Base-by-base conservation (phyloP, 2,888 invertebrate genomes). In the Meganola albula region DNA sequence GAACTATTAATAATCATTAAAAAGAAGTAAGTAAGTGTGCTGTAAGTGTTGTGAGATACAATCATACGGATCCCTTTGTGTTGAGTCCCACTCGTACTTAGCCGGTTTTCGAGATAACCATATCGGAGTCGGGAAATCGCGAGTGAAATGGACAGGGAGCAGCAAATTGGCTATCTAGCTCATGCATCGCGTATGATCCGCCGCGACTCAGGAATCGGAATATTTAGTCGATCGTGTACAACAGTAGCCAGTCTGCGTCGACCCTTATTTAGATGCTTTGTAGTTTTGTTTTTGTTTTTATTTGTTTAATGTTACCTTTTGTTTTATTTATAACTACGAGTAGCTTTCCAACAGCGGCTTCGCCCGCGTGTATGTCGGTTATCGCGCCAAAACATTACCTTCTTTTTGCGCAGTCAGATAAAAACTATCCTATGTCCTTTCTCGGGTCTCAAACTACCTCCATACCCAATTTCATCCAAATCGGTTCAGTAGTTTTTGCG, bases 91-190 rank as follows among this genome's bases (percentile, higher is more conserved):
- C n/a, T n/a, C n/a, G n/a, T n/a, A n/a, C n/a, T n/a, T n/a, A n/a
- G n/a, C n/a, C 66, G 70, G 66, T 68, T 71, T 65, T 53, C 45
- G 39, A 62, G 66, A 80, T 80, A 80, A 75, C 75, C 82, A 79
- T 82, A 82, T 83, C 82, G 63, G 49, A 57, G 53, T 46, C 53
- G 50, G 57, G 55, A 66, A 67, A 80, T 79, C 79, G 66, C 54
- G 27, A 51, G 48, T 46, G 47, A 51, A 53, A 42, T 35, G 48
- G 50, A 54, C 46, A 49, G 39, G 41, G 50, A 49, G 20, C 66
- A 63, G 66, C 74, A 74, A 75, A 73, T 73, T 69, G 75, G 69
- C 74, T 79, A 80, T 79, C 80, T 62, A 38, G 57, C 43, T 63
- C 72, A 74, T 74, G 76, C 72, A 79, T 79, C 78, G 68, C 63